These are phyloP conservation scores for Rhynchophorus ferrugineus DNA, from an alignment of 1,140 invertebrate genomes.

Conservation along the genomic window DNA sequence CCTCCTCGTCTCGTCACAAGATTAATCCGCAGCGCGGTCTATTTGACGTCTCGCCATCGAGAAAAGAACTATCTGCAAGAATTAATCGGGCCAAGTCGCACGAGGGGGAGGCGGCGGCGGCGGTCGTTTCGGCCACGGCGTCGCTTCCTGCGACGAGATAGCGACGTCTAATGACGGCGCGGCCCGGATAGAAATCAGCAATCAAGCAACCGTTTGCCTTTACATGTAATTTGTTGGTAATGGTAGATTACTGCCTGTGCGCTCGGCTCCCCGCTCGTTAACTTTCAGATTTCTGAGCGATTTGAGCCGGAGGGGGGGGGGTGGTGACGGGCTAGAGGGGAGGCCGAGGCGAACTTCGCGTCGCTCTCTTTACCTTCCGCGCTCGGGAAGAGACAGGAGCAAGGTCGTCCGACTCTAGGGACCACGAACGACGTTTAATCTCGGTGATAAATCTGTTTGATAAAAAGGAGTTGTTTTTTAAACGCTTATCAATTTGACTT, in stretches of 20 bases:
- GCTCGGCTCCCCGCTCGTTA: slow-evolving; percentile 7
- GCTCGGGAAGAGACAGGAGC: no score
- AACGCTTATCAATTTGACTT: no score
- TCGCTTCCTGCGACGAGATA: background rate
- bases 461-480: no score
- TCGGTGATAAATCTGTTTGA: no score
- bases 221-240: slow-evolving; percentile 27
- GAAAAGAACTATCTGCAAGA: background rate
- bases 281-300: slow-evolving; percentile 5
- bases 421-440: no score
- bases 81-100: background rate
- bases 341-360: no score
- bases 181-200: slow-evolving; percentile 22
- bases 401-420: no score
- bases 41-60: background rate
- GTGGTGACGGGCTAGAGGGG: no score
- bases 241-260: slow-evolving; percentile 21
- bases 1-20: no score
- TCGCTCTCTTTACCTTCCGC: no score
- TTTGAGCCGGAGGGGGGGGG: no score
- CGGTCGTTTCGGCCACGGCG: background rate
- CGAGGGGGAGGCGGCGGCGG: background rate
- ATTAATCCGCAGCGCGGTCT: no score
- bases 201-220: slow-evolving; percentile 22
- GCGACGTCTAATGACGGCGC: background rate